phyloP scores from a whole-genome alignment of 1,140 invertebrate genomes.

The Macrobrachium rosenbergii region DNA sequence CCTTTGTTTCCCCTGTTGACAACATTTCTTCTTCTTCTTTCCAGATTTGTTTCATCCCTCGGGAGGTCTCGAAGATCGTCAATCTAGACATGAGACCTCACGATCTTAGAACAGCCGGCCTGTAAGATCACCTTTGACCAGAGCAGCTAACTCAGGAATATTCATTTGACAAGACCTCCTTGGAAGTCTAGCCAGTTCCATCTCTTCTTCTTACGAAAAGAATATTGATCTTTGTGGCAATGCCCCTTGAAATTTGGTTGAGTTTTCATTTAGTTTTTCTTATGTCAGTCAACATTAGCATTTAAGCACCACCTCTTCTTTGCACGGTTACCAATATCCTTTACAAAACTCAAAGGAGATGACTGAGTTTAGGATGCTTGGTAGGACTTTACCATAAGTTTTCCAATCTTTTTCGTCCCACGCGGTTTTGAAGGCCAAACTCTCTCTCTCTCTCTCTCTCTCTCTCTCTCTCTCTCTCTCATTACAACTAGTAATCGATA shows the following conservation, averaged over 20 bases:
- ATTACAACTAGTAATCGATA: not conserved
- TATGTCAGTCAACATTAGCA: too few species aligned
- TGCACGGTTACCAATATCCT: too few species aligned
- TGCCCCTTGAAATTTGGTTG: too few species aligned
- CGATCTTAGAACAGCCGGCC: constrained; percentile 33
- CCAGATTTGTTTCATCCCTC: constrained; percentile 32
- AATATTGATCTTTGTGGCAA: not conserved
- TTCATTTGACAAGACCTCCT: not conserved
- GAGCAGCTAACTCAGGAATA: not conserved
- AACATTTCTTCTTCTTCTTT: not conserved
- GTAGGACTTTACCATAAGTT: not conserved
- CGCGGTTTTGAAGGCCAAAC: not conserved
- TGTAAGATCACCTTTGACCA: not conserved
- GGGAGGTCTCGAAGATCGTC: constrained; percentile 31
- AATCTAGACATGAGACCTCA: constrained; percentile 29
- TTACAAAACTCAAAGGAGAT: too few species aligned
- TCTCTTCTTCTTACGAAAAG: not conserved
- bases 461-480: not conserved
- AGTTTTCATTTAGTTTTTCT: too few species aligned
- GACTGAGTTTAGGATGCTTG: not conserved
- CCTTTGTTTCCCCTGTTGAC: too few species aligned
- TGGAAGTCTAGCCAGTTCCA: not conserved
- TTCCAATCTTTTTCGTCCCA: not conserved
- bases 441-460: constrained; percentile 25
- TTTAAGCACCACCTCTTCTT: too few species aligned